Base-by-base conservation (phyloP, 2,113 vertebrate genomes). In the Sitta europaea region DNA sequence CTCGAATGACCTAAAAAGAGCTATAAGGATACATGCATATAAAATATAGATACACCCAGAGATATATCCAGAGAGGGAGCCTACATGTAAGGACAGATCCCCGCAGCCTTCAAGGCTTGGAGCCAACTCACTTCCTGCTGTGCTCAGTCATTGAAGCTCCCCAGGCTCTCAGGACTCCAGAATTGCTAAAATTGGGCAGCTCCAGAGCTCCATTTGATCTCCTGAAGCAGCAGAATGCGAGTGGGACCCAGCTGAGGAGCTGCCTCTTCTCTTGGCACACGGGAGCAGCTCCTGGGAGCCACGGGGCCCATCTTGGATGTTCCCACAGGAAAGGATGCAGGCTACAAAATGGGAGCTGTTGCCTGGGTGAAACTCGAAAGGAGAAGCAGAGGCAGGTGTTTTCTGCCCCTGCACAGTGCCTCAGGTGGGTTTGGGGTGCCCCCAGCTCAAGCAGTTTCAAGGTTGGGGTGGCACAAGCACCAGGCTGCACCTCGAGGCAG, bases 51-150 rank as follows among this genome's bases (percentile, higher is more conserved):
- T 6, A 43, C 40, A 80, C 6, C 33, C 14, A n/a, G 11, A 31
- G 11, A 62, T 50, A 83, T 4, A 57, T 14, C 59, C 35, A 57
- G 31, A 75, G 21, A 75, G 50, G 76, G 22, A 80, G 43, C 19
- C 73, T 92, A 19, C 50, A 35, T 88, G 76, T 91, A 59, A 86
- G 91, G 81, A 95, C 23, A 82, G 42, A 94, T 82, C 53, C 58
- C 65, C 66, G 18, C 85, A 94, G 73, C 63, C 80, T 80, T 23
- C 12, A 35, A 91, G 77, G 86, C 94, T 91, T 48, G 21, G 48
- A 92, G 93, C 84, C 84, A 91, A 51, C 58, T 62, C 71, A 29
- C 36, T 92, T 90, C 62, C 89, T 93, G 87, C 86, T 93, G 35
- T 88, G 90, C 83, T 79, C 87, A 82, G 58, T 47, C 87, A 74